A percentile compares a stretch with the other conserved stretches of the same genome.
Conservation (phyloP, 2,888 invertebrate genomes). For the Chouioia cunea region DNA sequence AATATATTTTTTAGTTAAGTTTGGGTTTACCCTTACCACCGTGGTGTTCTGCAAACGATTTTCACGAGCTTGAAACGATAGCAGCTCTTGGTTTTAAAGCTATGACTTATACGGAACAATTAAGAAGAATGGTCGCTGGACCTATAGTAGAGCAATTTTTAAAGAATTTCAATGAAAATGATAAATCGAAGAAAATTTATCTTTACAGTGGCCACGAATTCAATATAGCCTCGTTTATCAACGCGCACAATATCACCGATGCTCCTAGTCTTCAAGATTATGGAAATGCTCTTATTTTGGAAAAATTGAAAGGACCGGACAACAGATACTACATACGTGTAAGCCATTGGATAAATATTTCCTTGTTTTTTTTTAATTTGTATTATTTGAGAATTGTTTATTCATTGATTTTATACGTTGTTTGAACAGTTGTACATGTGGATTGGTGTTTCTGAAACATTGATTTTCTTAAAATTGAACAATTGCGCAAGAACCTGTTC, state of each 20-base stretch:
- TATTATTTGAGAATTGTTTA: neutral
- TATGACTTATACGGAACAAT: no score
- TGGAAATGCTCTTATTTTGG: constrained; percentile 22
- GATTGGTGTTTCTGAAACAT: constrained; percentile 7
- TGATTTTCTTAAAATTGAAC: constrained; percentile 1
- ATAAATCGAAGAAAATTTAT: constrained; percentile 24
- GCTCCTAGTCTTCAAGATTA: constrained; percentile 12
- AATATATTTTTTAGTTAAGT: constrained; percentile 8
- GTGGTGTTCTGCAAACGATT: no score
- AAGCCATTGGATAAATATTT: neutral
- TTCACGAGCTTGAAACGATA: no score
- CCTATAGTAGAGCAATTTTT: no score
- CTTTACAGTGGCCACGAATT: constrained; percentile 39
- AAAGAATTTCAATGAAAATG: constrained; percentile 21
- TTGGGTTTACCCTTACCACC: no score
- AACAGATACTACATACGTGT: constrained; percentile 27
- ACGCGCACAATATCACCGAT: constrained; percentile 7
- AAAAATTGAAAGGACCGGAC: constrained; percentile 23
- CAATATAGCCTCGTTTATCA: constrained; percentile 4
- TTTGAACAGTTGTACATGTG: constrained; percentile 16
- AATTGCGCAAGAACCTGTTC: constrained; percentile 9
- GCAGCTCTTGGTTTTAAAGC: no score
- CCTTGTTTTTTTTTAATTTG: neutral
- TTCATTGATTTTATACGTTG: no score
- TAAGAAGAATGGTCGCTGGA: no score